Conservation (phyloP, 2,888 invertebrate species). For the Pediacus dermestoides region DNA sequence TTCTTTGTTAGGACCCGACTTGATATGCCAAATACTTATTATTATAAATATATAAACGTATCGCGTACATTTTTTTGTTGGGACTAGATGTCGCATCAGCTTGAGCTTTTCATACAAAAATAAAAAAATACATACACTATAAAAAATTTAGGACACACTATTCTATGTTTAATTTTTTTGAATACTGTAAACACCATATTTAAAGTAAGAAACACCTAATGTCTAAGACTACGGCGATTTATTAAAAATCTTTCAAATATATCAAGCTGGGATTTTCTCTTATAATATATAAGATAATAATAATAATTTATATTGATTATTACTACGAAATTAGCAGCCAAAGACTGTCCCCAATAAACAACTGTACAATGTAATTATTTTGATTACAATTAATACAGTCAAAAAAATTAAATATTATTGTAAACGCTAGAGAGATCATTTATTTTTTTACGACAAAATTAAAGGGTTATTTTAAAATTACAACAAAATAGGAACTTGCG, state of each 20-base stretch:
- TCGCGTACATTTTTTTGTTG: conserved; percentile 31
- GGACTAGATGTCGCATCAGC: conserved; percentile 51
- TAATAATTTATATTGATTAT: conserved; percentile 25
- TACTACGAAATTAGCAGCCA: conserved; percentile 17
- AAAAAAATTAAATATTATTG: conserved; percentile 16
- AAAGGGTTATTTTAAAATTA: too few relatives aligned
- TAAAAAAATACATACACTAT: conserved; percentile 51
- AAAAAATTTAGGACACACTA: conserved; percentile 49
- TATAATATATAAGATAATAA: conserved; percentile 37
- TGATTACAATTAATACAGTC: conserved; percentile 12
- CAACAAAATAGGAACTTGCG: too few relatives aligned
- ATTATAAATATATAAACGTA: conserved; percentile 31
- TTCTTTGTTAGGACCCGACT: conserved; percentile 39
- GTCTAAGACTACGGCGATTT: conserved; percentile 39
- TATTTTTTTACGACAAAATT: too few relatives aligned
- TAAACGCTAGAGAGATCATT: too few relatives aligned
- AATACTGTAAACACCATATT: conserved; percentile 51
- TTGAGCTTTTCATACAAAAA: conserved; percentile 52
- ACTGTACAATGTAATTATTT: conserved; percentile 8
- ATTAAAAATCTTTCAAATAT: conserved; percentile 45
- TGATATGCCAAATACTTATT: conserved; percentile 49
- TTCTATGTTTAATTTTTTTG: conserved; percentile 43
- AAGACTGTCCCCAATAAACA: too few relatives aligned
- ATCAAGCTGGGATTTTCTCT: conserved; percentile 45
- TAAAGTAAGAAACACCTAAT: conserved; percentile 47